These are phyloP conservation scores for Epizoanthus stellaris DNA, from an alignment of 92 coral and sea anemone genomes.

Conservation along the genomic window DNA sequence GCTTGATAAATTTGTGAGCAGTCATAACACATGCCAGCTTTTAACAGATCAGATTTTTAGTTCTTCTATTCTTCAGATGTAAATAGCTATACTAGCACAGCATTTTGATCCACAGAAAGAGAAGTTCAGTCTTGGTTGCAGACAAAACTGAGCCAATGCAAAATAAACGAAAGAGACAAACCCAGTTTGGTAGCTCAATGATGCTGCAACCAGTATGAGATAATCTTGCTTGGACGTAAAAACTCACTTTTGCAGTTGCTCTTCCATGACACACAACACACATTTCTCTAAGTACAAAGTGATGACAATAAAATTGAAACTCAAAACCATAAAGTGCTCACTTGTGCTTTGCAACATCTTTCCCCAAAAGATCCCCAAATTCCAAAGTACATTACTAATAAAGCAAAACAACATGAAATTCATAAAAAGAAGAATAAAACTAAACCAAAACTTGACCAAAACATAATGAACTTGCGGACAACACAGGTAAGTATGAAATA, in stretches of 20 bases:
- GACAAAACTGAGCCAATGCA: neutral
- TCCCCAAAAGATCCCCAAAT: constrained; percentile 41
- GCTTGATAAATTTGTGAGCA: constrained; percentile 22
- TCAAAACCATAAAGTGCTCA: constrained; percentile 26
- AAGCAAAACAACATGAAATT: constrained; percentile 37
- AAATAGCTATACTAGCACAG: constrained; percentile 1
- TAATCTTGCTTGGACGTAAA: neutral
- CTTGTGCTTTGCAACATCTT: constrained; percentile 10
- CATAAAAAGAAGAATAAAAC: constrained; percentile 37
- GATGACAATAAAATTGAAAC: constrained; percentile 21
- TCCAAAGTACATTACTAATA: constrained; percentile 27
- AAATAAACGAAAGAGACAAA: constrained; percentile 4
- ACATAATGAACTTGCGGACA: constrained; percentile 41
- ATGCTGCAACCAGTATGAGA: neutral
- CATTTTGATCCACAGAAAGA: constrained; percentile 1
- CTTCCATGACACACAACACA: neutral
- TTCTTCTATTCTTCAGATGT: neutral
- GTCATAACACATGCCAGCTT: constrained; percentile 3
- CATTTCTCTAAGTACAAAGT: neutral
- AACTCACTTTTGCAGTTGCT: constrained; percentile 2
- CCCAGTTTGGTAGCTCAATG: neutral
- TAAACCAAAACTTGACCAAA: constrained; percentile 43
- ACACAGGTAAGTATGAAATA: constrained; percentile 18
- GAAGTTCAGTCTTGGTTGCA: neutral
- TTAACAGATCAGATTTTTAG: constrained; percentile 33